Base-by-base conservation (phyloP, 1,140 invertebrate species). In the Phymorhynchus buccinoides region DNA sequence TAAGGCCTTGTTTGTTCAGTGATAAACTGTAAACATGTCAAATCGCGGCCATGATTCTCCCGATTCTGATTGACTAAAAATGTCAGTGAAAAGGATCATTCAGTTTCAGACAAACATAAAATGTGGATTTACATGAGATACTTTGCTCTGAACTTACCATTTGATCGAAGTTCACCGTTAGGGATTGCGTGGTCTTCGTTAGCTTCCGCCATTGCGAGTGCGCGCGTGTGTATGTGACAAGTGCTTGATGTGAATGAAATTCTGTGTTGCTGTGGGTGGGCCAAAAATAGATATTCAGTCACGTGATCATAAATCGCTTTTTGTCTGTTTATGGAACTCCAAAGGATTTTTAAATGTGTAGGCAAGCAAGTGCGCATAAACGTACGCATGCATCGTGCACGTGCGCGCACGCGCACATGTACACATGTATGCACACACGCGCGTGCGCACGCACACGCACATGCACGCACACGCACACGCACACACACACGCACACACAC, bases 131-230 rank as follows among this genome's bases (percentile, higher is more conserved):
- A 1, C 22, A 39, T 39, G n/a, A 9, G 9, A 78, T 1, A 78
- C 9, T 41, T 6, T 41, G 1, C 2, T 18, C 6, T 4, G 2
- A 27, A 41, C 52, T 83, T 56, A 83, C 81, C 66, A 22, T 16
- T 41, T n/a, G 27, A 41, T 71, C 37, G 35, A 3, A 62, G 27
- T 32, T 83, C 81, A 44, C 81, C 81, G 32, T 83, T 83, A 4
- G 62, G 62, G 37, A 71, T 27, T 41, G 66, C 66, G 81, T 83
- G 66, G 81, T 30, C 27, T 22, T 83, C 81, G 81, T 71, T 83
- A 9, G 52, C 62, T 73, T 71, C 81, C 81, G 62, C 81, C 81
- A 83, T 83, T 7, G 32, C 44, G 81, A 66, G 1, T 41, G 27
- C 22, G 9, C 22, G 3, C 30, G 7, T 2, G 35, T 41, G 14